Base-by-base conservation (phyloP, 2,888 invertebrate genomes). In the Candidula unifasciata region DNA sequence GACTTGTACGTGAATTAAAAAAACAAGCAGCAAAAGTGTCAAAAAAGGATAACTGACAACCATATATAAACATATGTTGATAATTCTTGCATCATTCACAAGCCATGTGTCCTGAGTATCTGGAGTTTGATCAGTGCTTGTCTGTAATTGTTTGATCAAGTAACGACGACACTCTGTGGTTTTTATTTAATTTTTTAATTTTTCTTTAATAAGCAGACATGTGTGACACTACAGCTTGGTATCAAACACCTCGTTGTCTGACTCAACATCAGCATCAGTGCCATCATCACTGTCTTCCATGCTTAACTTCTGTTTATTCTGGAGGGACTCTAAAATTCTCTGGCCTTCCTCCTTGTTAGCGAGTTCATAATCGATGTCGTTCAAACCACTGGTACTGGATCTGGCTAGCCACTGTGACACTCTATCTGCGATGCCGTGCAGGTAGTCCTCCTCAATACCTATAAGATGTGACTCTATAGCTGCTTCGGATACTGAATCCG, bases 351-450 rank as follows among this genome's bases (percentile, higher is more conserved):
- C 78, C 33, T 52, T 68, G 52, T 27, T 27, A 52, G 52, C 44
- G n/a, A 66, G 80, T 83, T 87, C 87, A 74, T 66, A 74, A 83
- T 86, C 78, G 33, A 82, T 80, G 16, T 83, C 85, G 24, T 87
- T 84, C 27, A 54, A 37, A 64, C 85, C 84, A 54, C 30, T 37
- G 2, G 57, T 85, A 33, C 86, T 86, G 18, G 87, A 86, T 78
- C 80, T 86, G 54, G 87, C 87, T 74, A 91, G 85, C 91, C 91
- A 91, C 69, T 88, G 87, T 71, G 90, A 88, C 21, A 91, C 90
- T 33, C 91, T 88, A 66, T 88, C 87, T 80, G 88, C 88, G 66
- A 90, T 88, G 27, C 89, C 87, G 68, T 90, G 89, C 68, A 89
- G 89, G 84, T 89, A 89, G 80, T 88, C 88, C 54, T 89, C 85